phyloP scores from a whole-genome alignment of 2,888 invertebrate species.

The Ophion slaviceki region DNA sequence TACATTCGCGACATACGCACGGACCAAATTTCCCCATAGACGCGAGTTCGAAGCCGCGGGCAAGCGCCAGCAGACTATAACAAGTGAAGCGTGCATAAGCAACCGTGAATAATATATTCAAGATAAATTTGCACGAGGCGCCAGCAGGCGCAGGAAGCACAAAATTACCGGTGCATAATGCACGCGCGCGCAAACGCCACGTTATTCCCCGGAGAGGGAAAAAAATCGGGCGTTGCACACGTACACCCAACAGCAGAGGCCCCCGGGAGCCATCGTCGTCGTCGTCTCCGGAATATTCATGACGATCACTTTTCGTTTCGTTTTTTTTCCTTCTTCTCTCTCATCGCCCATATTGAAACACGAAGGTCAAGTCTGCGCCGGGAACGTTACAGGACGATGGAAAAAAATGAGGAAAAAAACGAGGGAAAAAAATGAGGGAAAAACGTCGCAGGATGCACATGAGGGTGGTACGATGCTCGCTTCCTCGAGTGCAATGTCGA shows the following conservation, averaged over 20 bases:
- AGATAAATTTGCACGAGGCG: conserved; percentile 37
- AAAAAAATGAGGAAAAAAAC: too few species aligned
- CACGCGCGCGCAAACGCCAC: background rate
- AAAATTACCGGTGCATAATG: conserved; percentile 7
- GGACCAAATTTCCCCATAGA: background rate
- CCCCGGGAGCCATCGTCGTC: conserved; percentile 13
- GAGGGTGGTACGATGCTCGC: too few species aligned
- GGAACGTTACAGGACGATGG: background rate
- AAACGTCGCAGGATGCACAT: too few species aligned
- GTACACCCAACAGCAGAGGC: background rate
- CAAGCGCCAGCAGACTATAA: conserved; percentile 22
- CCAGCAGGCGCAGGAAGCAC: conserved; percentile 33
- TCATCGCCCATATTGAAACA: conserved; percentile 10
- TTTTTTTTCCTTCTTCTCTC: background rate
- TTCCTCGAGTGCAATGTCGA: too few species aligned
- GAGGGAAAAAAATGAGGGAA: too few species aligned
- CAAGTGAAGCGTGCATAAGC: conserved; percentile 54
- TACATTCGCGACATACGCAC: background rate
- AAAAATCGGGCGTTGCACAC: background rate
- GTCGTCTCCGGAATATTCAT: conserved; percentile 16
- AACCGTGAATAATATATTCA: conserved; percentile 51
- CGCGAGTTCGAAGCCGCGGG: background rate
- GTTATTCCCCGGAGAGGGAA: conserved; percentile 1
- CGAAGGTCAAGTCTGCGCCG: conserved; percentile 4
- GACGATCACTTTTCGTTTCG: background rate